phyloP scores from a whole-genome alignment of 2,888 invertebrate genomes.

The Andrena trimmerana region DNA sequence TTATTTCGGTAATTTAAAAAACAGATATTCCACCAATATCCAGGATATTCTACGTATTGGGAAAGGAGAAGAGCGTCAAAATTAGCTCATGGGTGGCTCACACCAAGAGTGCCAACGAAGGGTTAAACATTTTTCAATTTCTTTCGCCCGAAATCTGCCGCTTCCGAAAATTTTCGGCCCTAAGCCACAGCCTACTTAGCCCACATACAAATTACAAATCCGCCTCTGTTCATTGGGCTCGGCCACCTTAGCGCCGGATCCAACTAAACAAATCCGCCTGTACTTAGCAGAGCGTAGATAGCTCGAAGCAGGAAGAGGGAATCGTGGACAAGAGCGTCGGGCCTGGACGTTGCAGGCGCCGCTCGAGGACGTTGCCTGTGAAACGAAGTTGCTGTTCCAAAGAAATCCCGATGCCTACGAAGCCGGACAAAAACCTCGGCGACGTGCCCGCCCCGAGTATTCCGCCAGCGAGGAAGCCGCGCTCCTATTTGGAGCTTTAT shows the following conservation, averaged over 20 bases:
- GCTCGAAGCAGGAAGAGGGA: conserved; percentile 6
- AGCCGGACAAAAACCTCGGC: conserved; percentile 73
- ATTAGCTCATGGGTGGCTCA: too few species aligned
- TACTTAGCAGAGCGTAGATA: conserved; percentile 12
- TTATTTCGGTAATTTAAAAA: too few species aligned
- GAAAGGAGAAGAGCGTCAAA: too few species aligned
- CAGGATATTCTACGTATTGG: too few species aligned
- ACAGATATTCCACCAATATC: too few species aligned
- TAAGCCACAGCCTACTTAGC: too few species aligned
- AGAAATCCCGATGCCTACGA: conserved; percentile 56
- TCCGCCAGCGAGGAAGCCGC: conserved; percentile 56
- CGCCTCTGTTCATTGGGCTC: too few species aligned
- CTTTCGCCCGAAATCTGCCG: too few species aligned
- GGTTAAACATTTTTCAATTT: too few species aligned
- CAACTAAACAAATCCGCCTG: neutral
- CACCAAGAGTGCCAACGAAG: too few species aligned
- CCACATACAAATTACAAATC: too few species aligned
- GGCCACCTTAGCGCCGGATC: neutral
- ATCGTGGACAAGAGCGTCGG: neutral
- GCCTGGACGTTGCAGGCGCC: conserved; percentile 22
- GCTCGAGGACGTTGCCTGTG: conserved; percentile 28
- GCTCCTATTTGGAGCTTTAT: conserved; percentile 77
- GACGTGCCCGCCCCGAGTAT: conserved; percentile 57
- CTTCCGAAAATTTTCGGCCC: too few species aligned
- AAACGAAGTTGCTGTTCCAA: conserved; percentile 44